Evolutionary conservation across 1,140 invertebrate species (phyloP).

Genomic region (Heliconius nattereri): DNA sequence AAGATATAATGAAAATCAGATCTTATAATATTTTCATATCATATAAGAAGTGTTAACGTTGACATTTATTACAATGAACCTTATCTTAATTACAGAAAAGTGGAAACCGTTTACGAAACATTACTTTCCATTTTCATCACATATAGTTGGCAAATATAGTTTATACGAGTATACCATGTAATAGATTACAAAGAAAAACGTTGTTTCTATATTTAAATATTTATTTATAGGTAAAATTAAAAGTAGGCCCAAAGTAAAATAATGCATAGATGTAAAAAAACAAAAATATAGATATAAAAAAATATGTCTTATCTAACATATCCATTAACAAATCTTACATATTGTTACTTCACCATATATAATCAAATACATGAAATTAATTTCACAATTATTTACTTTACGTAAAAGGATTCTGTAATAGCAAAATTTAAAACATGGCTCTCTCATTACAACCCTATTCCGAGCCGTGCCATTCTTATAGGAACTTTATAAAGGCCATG

Average conservation of each 20-base stretch:
- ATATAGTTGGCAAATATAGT: not conserved
- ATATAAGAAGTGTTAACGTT: not conserved
- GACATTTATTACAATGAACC: not conserved
- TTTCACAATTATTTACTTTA: not conserved
- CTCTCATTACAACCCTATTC: too few species aligned
- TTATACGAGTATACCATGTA: not conserved
- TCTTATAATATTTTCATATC: not conserved
- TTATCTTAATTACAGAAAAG: slow-evolving; percentile 8
- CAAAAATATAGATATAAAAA: too few species aligned
- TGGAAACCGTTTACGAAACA: slow-evolving; percentile 11
- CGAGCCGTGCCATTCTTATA: too few species aligned
- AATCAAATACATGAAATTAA: not conserved
- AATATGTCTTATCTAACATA: too few species aligned
- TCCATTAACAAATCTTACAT: too few species aligned
- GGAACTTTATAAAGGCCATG: too few species aligned
- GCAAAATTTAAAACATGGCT: too few species aligned
- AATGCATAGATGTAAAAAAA: too few species aligned
- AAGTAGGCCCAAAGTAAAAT: too few species aligned
- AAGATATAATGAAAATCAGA: not conserved
- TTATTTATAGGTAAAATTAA: not conserved
- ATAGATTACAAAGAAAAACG: not conserved
- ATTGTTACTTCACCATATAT: too few species aligned
- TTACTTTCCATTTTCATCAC: not conserved
- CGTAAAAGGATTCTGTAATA: not conserved
- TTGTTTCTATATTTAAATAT: not conserved